phyloP scores from a whole-genome alignment of 2,888 invertebrate species.

The Cremastinae sp. region DNA sequence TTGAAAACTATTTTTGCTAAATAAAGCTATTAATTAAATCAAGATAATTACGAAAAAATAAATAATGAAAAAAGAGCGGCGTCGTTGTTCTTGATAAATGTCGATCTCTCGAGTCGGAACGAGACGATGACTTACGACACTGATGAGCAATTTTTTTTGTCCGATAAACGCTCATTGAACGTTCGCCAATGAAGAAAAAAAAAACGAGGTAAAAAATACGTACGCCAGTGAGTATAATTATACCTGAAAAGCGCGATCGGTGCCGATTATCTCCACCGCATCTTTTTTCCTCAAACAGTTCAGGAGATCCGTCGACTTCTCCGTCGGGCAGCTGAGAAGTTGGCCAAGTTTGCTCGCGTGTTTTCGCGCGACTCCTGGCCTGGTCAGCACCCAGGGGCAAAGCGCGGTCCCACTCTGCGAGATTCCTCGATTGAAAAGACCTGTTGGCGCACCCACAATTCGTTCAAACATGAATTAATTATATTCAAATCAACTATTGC shows the following conservation, averaged over 20 bases:
- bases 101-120: too few species aligned
- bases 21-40: too few species aligned
- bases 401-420: slow-evolving; percentile 88
- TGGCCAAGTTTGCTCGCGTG: slow-evolving; percentile 84
- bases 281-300: slow-evolving; percentile 84
- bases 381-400: slow-evolving; percentile 85
- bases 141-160: background rate
- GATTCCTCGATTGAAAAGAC: slow-evolving; percentile 87
- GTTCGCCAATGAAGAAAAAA: slow-evolving; percentile 5
- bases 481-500: background rate
- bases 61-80: too few species aligned
- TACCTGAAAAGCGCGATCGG: slow-evolving; percentile 86
- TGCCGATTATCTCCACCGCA: slow-evolving; percentile 84
- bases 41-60: too few species aligned
- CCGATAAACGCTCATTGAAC: background rate
- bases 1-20: too few species aligned
- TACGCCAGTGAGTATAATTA: slow-evolving; percentile 53
- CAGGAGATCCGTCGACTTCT: slow-evolving; percentile 81
- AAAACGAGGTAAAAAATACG: slow-evolving; percentile 2
- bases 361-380: slow-evolving; percentile 82
- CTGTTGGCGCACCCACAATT: slow-evolving; percentile 76
- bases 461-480: background rate
- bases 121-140: too few species aligned
- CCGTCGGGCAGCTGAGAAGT: slow-evolving; percentile 83
- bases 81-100: too few species aligned